Evolutionary conservation across 2,113 vertebrate species (phyloP), one percentile per base, ranked within the genome.

Genomic region (Apus apus): DNA sequence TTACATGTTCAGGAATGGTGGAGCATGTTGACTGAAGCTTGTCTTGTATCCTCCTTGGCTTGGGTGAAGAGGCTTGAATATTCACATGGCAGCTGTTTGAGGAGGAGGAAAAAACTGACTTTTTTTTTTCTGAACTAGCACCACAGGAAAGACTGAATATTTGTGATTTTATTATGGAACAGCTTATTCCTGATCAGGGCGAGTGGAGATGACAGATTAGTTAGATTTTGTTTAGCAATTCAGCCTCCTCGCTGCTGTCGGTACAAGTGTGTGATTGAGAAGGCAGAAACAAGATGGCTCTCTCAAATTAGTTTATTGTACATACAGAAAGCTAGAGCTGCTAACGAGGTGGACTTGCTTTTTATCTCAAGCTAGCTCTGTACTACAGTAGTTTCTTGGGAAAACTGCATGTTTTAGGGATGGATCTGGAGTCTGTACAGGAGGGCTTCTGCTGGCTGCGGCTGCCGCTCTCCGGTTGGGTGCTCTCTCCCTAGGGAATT

Each of bases 1-100:
- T 73, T 16, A 4, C 6, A 0, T 7, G 13, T 9, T 85, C 45
- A 43, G 73, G 21, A 75, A 17, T 4, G 45, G 9, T 25, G 67
- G 51, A 45, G 8, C 22, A 2, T 13, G 32, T 36, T 18, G 30
- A 32, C 10, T 15, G 18, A 22, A 38, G 61, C 22, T 79, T 36
- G 1, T 8, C 26, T 83, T 36, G 1, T 8, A 4, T 25, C 13
- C 27, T n/a, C 3, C 1, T 1, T 48, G 38, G 54, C 56, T 61
- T 21, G 66, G 68, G 51, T 57, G 66, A 27, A 53, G 34, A 75
- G 36, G 23, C 21, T 9, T 40, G 40, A 34, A 6, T 62, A 26
- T 60, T 93, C 43, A 4, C 15, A 17, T 29, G 20, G 56, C 25
- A 19, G 5, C n/a, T 22, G 12, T 32, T n/a, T 34, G 38, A 75